Evolutionary conservation across 2,888 invertebrate species (phyloP), one percentile per base, ranked within the genome.

Genomic region (Volucella zonaria): DNA sequence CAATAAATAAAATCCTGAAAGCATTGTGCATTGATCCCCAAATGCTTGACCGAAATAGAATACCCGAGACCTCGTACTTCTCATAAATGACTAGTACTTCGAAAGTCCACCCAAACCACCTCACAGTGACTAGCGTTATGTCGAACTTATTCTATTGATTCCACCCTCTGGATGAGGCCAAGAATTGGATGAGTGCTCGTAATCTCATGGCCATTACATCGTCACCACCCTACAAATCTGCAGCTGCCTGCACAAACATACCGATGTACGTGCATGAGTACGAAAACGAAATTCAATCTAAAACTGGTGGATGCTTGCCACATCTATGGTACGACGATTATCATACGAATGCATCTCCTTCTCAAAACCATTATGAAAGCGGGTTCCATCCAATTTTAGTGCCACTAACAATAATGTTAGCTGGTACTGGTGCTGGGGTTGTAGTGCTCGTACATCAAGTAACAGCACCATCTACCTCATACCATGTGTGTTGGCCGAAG

Each of bases 1-100:
- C 14, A 49, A 78, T 78, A 78, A 78, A 78, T 78, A 78, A 71
- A 77, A 70, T 64, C 64, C 49, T 38, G 14, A 61, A 31, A 70
- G 40, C 45, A 70, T 70, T 56, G 54, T 70, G 45, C 62, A 31
- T 45, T 4, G 47, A 54, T 49, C 47, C 62, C 40, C 68, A 70
- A 31, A 70, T 54, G 62, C 52, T 54, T 68, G 76, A 59, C 67
- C 75, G 43, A 67, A 51, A 59, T 68, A 43, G 31, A 31, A 31
- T 31, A 31, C 6, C 1, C 31, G 31, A 31, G 31, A 6, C 6
- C 6, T 31, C 31, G 31, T 31, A 31, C 18, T 45, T 51, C 14
- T 42, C 42, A 61, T 71, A 42, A 61, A 61, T 45, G 73, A 23
- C 47, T 64, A n/a, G 4, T 31, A 31, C 31, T 38, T 43, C 62